Percentiles rank a stretch among this genome's conserved stretches.
phyloP scores from a whole-genome alignment of 2,113 vertebrate species.

The Hypanus sabinus region DNA sequence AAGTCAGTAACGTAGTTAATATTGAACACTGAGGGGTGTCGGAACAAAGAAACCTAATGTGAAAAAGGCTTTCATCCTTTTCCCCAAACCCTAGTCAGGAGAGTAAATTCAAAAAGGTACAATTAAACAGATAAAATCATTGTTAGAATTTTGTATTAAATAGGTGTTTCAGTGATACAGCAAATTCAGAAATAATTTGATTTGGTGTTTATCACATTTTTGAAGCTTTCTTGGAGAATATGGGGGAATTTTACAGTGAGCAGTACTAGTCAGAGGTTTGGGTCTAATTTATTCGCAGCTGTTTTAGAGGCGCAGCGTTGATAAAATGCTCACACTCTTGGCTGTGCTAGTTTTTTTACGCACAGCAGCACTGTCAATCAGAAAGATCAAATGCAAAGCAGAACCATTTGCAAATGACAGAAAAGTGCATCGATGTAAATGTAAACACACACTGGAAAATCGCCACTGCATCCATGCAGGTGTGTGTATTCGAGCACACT shows the following conservation, averaged over 20 bases:
- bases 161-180: not conserved
- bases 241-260: not conserved
- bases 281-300: not conserved
- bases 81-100: no score
- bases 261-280: not conserved
- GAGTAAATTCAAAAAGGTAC: not conserved
- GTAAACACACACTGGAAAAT: conserved; percentile 24
- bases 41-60: no score
- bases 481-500: conserved; percentile 11
- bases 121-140: not conserved
- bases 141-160: not conserved
- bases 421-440: conserved; percentile 11
- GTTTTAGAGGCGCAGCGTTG: not conserved
- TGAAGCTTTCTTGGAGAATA: not conserved
- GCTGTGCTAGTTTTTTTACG: not conserved
- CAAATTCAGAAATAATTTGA: not conserved
- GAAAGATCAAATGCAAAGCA: conserved; percentile 22
- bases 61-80: not conserved
- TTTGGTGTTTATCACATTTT: not conserved
- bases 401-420: not conserved
- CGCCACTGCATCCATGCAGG: not conserved
- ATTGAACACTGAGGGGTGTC: not conserved
- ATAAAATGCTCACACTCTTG: not conserved
- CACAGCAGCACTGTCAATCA: not conserved
- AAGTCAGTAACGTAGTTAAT: not conserved